phyloP scores from a whole-genome alignment of 1,140 invertebrate species.

The Drosophila serrata region DNA sequence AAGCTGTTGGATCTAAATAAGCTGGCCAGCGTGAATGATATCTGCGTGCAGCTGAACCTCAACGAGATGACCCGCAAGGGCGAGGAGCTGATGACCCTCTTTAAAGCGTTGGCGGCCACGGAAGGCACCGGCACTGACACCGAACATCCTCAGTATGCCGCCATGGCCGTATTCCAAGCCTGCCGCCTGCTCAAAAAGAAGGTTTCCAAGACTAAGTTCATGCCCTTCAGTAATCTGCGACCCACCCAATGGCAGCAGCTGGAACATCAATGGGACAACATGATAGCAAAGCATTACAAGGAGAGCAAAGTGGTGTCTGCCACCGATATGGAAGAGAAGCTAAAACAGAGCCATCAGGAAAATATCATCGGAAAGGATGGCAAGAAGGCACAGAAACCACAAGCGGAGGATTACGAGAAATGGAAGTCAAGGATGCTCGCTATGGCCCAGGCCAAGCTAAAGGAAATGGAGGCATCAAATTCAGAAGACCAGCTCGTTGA shows the following conservation, averaged over 20 bases:
- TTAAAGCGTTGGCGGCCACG: slow-evolving; percentile 48
- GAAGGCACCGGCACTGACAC: slow-evolving; percentile 67
- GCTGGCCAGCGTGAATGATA: slow-evolving; percentile 78
- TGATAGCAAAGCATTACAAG: slow-evolving; percentile 74
- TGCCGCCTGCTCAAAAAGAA: slow-evolving; percentile 84
- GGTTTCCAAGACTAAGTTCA: slow-evolving; percentile 79
- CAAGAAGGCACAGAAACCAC: slow-evolving; percentile 30
- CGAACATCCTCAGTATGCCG: slow-evolving; percentile 85
- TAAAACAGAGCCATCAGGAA: slow-evolving; percentile 42
- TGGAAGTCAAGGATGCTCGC: slow-evolving; percentile 77
- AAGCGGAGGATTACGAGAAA: slow-evolving; percentile 75
- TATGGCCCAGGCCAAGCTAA: slow-evolving; percentile 60
- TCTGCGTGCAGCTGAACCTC: slow-evolving; percentile 84
- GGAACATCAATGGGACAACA: slow-evolving; percentile 81
- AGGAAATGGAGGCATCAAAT: slow-evolving; percentile 21
- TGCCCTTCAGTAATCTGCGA: slow-evolving; percentile 83
- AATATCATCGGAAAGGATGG: neutral
- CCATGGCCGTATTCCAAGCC: slow-evolving; percentile 85
- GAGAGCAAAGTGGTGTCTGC: slow-evolving; percentile 16
- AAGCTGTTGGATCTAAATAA: slow-evolving; percentile 85
- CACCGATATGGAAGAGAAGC: slow-evolving; percentile 45
- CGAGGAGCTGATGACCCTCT: slow-evolving; percentile 77
- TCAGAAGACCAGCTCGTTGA: neutral
- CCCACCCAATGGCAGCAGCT: slow-evolving; percentile 84
- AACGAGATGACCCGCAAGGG: slow-evolving; percentile 81